phyloP scores from a whole-genome alignment of 2,888 invertebrate species.

The Apamea monoglypha region DNA sequence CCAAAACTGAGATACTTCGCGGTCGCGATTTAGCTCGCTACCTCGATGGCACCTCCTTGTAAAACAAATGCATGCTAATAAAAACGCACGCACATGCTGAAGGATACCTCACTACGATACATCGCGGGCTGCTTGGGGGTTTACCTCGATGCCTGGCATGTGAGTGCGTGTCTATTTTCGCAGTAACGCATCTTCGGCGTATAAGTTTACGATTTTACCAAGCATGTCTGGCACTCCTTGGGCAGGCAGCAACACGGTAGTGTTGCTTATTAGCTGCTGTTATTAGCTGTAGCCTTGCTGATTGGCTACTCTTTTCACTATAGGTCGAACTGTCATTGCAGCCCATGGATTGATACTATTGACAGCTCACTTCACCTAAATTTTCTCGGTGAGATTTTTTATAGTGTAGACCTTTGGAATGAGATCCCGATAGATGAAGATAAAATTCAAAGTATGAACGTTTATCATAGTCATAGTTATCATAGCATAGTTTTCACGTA shows the following conservation, averaged over 20 bases:
- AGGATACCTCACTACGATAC: too few relatives aligned
- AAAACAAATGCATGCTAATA: too few relatives aligned
- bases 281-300: neutral
- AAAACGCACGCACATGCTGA: too few relatives aligned
- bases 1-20: too few relatives aligned
- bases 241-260: too few relatives aligned
- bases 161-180: too few relatives aligned
- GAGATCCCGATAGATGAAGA: neutral
- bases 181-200: neutral
- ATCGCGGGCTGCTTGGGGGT: too few relatives aligned
- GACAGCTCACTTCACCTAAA: neutral
- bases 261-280: too few relatives aligned
- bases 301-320: neutral
- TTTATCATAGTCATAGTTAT: neutral
- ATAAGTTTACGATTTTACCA: neutral
- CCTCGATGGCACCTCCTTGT: too few relatives aligned
- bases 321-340: neutral
- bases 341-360: neutral
- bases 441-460: constrained; percentile 9
- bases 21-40: too few relatives aligned
- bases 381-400: neutral
- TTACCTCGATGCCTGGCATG: too few relatives aligned
- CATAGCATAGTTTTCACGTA: constrained; percentile 29
- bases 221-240: neutral
- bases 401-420: neutral